Base-by-base conservation (phyloP, 2,113 vertebrate genomes). In the Tonatia bakeri region DNA sequence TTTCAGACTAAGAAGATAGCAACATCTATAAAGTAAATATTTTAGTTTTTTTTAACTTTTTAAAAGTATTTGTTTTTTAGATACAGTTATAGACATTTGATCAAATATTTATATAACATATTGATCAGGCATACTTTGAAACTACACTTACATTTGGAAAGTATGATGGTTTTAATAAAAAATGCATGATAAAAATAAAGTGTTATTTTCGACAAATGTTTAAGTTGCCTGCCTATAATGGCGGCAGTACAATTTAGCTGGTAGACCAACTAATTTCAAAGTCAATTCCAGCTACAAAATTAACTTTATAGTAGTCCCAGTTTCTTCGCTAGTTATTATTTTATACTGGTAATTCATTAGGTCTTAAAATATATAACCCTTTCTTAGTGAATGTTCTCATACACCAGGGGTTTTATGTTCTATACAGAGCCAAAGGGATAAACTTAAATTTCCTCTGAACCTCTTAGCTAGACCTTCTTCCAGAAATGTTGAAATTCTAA, bases 381-480 rank as follows among this genome's bases (percentile, higher is more conserved):
- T 91, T 94, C 65, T 38, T 43, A 26, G 70, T 45, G 13, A 26
- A 91, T 43, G 40, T 36, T 1, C 5, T 69, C 10, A 88, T 9
- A 70, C 28, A 81, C 26, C 36, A 89, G 84, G 4, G 20, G 15
- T 75, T 89, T 84, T 88, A 77, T 79, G 15, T 61, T 87, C 11
- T 67, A 45, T 16, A n/a, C 10, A 91, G 31, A 91, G 64, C 50
- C 40, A 88, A 59, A 45, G 22, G 16, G n/a, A 70, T 76, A 69
- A 79, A 81, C 75, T 91, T 76, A 69, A 79, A 81, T 85, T 91
- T 84, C 64, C 64, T 94, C 84, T n/a, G 40, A 95, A 75, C 81
- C 28, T 38, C 24, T 80, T 24, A 28, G 33, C 72, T 95, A 80
- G 90, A 67, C 76, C 76, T 96, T 85, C 77, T 91, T 91, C 16